Conservation (phyloP, 2,888 invertebrate genomes). For the Tenthredo mesomela region DNA sequence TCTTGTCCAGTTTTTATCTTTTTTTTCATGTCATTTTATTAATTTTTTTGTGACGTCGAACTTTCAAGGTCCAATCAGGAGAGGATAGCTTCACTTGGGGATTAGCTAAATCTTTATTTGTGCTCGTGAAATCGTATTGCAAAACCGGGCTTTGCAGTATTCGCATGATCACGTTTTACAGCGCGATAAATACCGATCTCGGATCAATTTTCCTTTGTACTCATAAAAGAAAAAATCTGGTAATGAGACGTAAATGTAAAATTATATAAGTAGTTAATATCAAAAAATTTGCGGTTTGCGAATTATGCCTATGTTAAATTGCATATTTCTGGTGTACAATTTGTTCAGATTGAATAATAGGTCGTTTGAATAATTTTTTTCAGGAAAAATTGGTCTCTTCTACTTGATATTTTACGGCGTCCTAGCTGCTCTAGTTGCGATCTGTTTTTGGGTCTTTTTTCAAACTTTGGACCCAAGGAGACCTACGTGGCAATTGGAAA, state of each 20-base stretch:
- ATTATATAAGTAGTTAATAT: neutral
- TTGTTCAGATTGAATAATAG: neutral
- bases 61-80: neutral
- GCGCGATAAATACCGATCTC: too few species aligned
- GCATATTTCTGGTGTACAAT: neutral
- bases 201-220: too few species aligned
- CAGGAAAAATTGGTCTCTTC: constrained; percentile 97
- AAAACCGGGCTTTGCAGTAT: too few species aligned
- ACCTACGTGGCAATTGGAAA: constrained; percentile 93
- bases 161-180: too few species aligned
- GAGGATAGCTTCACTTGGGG: neutral
- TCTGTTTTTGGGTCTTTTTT: constrained; percentile 97
- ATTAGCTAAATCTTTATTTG: too few species aligned
- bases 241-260: neutral
- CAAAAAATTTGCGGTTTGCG: too few species aligned
- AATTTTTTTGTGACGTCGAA: neutral
- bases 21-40: neutral
- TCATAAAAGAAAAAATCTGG: neutral
- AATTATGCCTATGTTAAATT: neutral
- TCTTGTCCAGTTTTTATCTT: neutral
- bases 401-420: constrained; percentile 96
- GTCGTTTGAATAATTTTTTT: constrained; percentile 70
- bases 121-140: too few species aligned
- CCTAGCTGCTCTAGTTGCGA: constrained; percentile 94
- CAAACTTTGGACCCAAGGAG: constrained; percentile 93